These are phyloP conservation scores for Acanthoscelides obtectus DNA, from an alignment of 2,888 invertebrate species.

Conservation along the genomic window DNA sequence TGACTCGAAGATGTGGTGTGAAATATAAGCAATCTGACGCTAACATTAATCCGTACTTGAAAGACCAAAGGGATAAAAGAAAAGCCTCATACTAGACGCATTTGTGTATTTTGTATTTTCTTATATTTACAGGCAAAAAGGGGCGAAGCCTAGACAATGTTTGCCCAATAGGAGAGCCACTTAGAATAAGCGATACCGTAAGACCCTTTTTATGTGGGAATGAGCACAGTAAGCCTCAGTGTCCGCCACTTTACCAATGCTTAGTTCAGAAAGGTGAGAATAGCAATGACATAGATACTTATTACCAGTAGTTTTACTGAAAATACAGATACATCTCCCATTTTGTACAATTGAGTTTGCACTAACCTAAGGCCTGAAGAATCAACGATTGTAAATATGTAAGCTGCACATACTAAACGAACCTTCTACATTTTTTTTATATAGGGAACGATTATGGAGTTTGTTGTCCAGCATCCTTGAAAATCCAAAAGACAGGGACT, in stretches of 20 bases:
- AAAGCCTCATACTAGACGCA: too few relatives aligned
- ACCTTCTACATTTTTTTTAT: not conserved
- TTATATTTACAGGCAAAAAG: slow-evolving; percentile 56
- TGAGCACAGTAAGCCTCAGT: slow-evolving; percentile 75
- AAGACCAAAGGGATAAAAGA: too few relatives aligned
- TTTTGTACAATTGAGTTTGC: too few relatives aligned
- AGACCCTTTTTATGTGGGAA: slow-evolving; percentile 79
- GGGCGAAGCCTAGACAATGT: slow-evolving; percentile 72
- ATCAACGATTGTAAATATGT: too few relatives aligned
- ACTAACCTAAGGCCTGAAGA: too few relatives aligned
- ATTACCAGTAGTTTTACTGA: too few relatives aligned
- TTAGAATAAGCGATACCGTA: slow-evolving; percentile 66
- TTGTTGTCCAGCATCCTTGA: slow-evolving; percentile 75
- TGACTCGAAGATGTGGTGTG: too few relatives aligned
- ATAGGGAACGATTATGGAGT: slow-evolving; percentile 80
- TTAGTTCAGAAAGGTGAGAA: slow-evolving; percentile 64
- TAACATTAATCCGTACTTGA: too few relatives aligned
- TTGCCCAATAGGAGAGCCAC: slow-evolving; percentile 71
- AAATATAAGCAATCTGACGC: too few relatives aligned
- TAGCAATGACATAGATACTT: too few relatives aligned
- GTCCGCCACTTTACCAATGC: slow-evolving; percentile 78
- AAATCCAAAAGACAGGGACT: slow-evolving; percentile 71
- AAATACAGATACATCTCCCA: too few relatives aligned
- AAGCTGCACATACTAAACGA: not conserved
- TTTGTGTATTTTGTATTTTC: too few relatives aligned